Conservation (phyloP, 2,113 vertebrate species). For the Mustela lutreola region DNA sequence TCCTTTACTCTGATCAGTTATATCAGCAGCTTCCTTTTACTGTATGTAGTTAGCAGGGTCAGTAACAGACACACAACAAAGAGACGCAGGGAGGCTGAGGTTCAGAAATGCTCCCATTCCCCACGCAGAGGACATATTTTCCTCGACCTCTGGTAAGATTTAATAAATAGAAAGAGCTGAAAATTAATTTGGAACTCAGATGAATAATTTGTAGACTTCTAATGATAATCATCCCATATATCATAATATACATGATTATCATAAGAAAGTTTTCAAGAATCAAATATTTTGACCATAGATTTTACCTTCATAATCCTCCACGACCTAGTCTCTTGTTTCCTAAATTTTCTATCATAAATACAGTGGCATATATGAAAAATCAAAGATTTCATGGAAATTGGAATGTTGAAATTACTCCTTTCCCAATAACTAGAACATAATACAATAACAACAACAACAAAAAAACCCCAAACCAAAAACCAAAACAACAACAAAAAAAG, state of each 20-base stretch:
- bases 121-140: neutral
- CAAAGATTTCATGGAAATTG: neutral
- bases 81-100: neutral
- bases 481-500: neutral
- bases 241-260: neutral
- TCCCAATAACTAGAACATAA: constrained; percentile 43
- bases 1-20: neutral
- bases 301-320: neutral
- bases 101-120: neutral
- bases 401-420: neutral
- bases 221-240: neutral
- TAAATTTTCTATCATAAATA: neutral
- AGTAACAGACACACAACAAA: neutral
- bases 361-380: neutral
- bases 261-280: neutral
- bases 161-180: neutral
- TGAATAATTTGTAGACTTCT: neutral
- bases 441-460: neutral
- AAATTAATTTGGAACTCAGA: neutral
- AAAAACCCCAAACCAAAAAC: neutral
- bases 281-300: neutral
- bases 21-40: neutral
- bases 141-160: neutral
- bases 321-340: neutral
- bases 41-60: neutral